phyloP scores from a whole-genome alignment of 2,113 vertebrate genomes.

The Oxyruncus cristatus region DNA sequence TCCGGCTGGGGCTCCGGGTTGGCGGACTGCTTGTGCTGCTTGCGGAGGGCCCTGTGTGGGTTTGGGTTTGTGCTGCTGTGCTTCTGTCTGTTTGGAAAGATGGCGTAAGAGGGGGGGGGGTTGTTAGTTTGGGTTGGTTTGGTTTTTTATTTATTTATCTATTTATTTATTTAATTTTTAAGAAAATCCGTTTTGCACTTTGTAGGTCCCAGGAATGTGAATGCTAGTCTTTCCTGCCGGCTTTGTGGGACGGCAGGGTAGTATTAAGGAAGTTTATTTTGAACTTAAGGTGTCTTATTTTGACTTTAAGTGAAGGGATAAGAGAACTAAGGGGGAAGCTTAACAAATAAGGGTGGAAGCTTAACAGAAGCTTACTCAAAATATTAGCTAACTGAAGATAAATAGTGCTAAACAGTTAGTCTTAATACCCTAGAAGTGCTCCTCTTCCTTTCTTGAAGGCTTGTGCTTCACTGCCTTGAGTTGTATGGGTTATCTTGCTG shows the following conservation, averaged over 20 bases:
- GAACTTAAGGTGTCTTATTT: background rate
- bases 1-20: accelerated
- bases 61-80: background rate
- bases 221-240: background rate
- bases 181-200: background rate
- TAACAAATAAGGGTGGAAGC: background rate
- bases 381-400: background rate
- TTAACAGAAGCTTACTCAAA: background rate
- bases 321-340: background rate
- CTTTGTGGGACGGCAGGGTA: background rate
- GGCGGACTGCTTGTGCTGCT: background rate
- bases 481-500: background rate
- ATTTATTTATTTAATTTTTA: background rate
- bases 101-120: accelerated
- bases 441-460: background rate
- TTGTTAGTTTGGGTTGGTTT: background rate
- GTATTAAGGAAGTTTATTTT: background rate
- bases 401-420: background rate
- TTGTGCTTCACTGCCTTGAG: background rate
- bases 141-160: background rate
- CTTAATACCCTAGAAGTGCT: background rate
- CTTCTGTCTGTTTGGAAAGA: no score
- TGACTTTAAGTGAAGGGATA: background rate
- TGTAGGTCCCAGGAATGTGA: background rate
- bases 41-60: background rate